Evolutionary conservation across 1,140 invertebrate genomes (phyloP), one percentile per base, ranked within the genome.

Genomic region (Lamellibrachia luymesi): DNA sequence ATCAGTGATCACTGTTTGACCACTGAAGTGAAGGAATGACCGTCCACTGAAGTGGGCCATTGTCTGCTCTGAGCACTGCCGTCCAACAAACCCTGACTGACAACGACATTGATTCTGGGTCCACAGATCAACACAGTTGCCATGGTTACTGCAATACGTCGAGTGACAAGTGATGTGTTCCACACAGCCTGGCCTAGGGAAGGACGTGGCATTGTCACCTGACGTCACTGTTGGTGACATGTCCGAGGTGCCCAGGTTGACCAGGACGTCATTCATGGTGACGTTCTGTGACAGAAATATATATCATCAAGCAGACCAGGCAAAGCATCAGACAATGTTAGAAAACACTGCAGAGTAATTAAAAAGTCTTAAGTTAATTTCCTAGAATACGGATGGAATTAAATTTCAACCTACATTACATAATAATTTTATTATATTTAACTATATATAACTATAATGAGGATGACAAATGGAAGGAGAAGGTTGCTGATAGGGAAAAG

Each of bases 61-160:
- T 91, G 93, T 94, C 92, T 95, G 94, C 13, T 93, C 22, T 25
- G 92, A 56, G 93, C 95, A 95, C 91, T 64, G 4, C 92, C 92
- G 51, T 95, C 92, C 95, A 50, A 93, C 93, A 93, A 94, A 95
- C 50, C 95, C 95, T n/a, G 92, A 52, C 22, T 51, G 38, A 93
- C 95, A 95, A 17, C 94, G 50, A 90, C 95, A 95, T 5, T 91
- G 91, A 90, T 93, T 94, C 56, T 50, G 92, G 7, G 94, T 94
- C 95, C 95, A 95, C 90, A 94, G 38, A 91, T 95, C 95, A 38
- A 94, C 90, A 93, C 95, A 95, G 2, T 49, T 56, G 25, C 95
- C 95, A n/a, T 94, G 94, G 94, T 95, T 94, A 50, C 92, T 25
- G 94, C 95, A 95, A 38, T 64, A 56, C 90, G 89, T 90, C 6